These are phyloP conservation scores for Varanus salvator DNA, from an alignment of 2,113 vertebrate species.

Conservation along the genomic window DNA sequence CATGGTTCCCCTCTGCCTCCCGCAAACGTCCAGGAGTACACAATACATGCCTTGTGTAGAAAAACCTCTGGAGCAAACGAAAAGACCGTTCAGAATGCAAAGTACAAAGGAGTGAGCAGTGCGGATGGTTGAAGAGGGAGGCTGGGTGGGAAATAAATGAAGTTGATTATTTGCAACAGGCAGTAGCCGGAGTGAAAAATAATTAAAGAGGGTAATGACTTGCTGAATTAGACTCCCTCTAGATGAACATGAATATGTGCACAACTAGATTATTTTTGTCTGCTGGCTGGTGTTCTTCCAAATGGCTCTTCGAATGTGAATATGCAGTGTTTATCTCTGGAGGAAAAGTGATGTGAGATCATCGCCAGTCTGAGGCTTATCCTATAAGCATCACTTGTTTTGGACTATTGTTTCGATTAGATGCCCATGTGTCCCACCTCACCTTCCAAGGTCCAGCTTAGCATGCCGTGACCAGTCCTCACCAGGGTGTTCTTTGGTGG, in stretches of 20 bases:
- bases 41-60: too few species aligned
- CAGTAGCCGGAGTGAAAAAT: background rate
- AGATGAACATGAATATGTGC: background rate
- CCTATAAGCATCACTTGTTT: background rate
- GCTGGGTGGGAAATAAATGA: background rate
- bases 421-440: too few species aligned
- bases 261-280: conserved; percentile 17
- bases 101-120: too few species aligned
- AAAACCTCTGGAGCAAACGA: background rate
- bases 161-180: background rate
- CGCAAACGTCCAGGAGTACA: too few species aligned
- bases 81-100: background rate
- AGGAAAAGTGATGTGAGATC: background rate
- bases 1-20: too few species aligned
- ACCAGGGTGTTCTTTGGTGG: too few species aligned
- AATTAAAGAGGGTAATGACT: conserved; percentile 6
- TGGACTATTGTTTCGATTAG: too few species aligned
- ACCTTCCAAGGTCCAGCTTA: too few species aligned
- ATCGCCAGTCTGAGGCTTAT: background rate
- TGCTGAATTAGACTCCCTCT: background rate
- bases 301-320: background rate
- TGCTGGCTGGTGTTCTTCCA: background rate
- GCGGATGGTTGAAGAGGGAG: background rate
- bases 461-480: too few species aligned
- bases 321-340: background rate